phyloP scores from a whole-genome alignment of 1,140 invertebrate genomes.

The Proales similis region DNA sequence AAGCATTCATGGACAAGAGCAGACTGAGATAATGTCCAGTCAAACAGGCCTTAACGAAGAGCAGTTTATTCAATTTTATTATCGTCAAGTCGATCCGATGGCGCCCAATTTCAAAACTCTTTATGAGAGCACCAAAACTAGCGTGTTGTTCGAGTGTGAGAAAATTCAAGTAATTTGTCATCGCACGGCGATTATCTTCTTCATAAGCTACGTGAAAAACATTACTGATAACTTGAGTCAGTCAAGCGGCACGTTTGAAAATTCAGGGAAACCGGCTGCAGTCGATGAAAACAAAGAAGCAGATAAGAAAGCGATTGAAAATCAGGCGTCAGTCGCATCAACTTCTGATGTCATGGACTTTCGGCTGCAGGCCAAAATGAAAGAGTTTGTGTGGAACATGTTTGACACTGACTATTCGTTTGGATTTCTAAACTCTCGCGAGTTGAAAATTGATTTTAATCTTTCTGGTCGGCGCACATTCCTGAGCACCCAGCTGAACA shows the following conservation, averaged over 20 bases:
- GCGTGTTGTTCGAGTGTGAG: slow-evolving; percentile 24
- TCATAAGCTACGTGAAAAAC: slow-evolving; percentile 13
- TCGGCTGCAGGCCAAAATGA: slow-evolving; percentile 26
- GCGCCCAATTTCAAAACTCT: slow-evolving; percentile 18
- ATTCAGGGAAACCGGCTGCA: background rate
- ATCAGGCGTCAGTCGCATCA: background rate
- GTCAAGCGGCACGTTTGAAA: background rate
- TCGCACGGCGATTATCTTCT: slow-evolving; percentile 19
- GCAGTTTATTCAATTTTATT: slow-evolving; percentile 11
- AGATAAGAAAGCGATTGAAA: background rate
- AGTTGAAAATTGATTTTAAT: slow-evolving; percentile 16
- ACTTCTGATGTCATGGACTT: background rate
- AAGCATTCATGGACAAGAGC: background rate
- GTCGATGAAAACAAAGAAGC: background rate
- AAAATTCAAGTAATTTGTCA: slow-evolving; percentile 36
- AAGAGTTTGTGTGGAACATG: slow-evolving; percentile 29
- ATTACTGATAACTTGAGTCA: background rate
- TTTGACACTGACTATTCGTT: slow-evolving; percentile 3
- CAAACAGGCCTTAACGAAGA: background rate
- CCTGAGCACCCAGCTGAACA: slow-evolving; percentile 5
- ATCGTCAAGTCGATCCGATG: slow-evolving; percentile 7
- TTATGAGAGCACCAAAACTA: slow-evolving; percentile 7
- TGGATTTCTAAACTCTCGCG: slow-evolving; percentile 9
- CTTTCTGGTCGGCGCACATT: background rate
- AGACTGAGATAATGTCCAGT: slow-evolving; percentile 28